phyloP scores from a whole-genome alignment of 2,888 invertebrate species.

The Xestia xanthographa region DNA sequence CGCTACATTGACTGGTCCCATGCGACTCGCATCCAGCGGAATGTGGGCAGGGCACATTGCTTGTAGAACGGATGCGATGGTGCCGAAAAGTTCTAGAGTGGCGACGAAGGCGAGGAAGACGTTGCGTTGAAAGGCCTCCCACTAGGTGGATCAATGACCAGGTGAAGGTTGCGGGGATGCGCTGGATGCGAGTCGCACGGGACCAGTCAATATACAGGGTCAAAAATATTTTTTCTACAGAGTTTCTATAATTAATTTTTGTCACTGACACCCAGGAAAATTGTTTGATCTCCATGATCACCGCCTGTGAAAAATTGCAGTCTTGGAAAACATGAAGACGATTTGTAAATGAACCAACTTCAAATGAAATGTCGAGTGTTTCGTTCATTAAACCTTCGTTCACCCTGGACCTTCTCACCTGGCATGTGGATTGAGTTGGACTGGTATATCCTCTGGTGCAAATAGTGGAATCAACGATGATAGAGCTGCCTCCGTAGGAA shows the following conservation, averaged over 20 bases:
- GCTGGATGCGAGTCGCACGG: no score
- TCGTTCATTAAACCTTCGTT: background rate
- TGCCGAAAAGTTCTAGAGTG: no score
- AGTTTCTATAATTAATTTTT: background rate
- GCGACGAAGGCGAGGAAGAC: no score
- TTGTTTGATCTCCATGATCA: background rate
- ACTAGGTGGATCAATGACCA: no score
- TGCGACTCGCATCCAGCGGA: no score
- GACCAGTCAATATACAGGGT: background rate
- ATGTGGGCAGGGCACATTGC: no score
- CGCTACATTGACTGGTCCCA: no score
- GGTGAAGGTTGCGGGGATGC: no score
- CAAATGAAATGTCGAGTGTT: background rate
- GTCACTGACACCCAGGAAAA: background rate
- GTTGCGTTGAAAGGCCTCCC: no score
- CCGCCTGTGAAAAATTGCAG: no score
- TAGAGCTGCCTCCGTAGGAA: constrained; percentile 69
- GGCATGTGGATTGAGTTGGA: constrained; percentile 81
- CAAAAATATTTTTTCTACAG: background rate
- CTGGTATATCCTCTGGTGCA: constrained; percentile 77
- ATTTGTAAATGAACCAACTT: background rate
- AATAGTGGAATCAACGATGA: constrained; percentile 78
- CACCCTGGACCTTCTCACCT: constrained; percentile 64
- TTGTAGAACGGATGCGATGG: no score
- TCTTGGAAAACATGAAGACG: background rate